Base-by-base conservation (phyloP, 2,888 invertebrate genomes). In the Chesias legatella region DNA sequence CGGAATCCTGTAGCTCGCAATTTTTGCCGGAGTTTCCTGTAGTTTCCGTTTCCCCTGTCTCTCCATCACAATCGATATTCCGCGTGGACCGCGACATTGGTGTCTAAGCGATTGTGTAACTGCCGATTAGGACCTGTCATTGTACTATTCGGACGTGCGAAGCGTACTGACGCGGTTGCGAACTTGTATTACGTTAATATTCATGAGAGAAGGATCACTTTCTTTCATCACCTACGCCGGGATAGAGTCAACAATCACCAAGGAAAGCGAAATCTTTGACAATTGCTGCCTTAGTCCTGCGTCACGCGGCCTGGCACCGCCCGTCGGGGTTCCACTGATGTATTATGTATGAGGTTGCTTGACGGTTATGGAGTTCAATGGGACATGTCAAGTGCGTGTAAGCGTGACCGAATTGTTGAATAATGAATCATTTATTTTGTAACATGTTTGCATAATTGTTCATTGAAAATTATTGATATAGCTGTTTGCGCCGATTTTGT, bases 81-180 rank as follows among this genome's bases (percentile, higher is more conserved):
- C 67, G 73, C 67, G 78, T 73, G 69, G 56, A 51, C 63, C 60
- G 59, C 73, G 86, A 83, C 85, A 85, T 86, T 88, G 86, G 82
- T 82, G 67, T 78, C 57, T 78, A 70, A 63, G 67, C 69, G 74
- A 78, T 88, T 80, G 81, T 66, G 79, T 79, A 82, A 86, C 60
- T 60, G 63, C 71, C 80, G 82, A 81, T 84, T 85, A 84, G 81
- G 73, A 73, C 65, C 64, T 72, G 79, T 73, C 83, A 83, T 84
- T 85, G 86, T 81, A 63, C 63, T 64, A 53, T 20, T 56, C 49
- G 67, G 37, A 79, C 84, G 83, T 83, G 85, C 69, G 67, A 41
- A 37, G 77, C 60, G 51, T 79, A 51, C 56, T 39, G 10, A 46
- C 27, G 35, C 57, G 61, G 63, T 70, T 68, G 57, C 68, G 54